Conservation (phyloP, 2,113 vertebrate species). For the Salvator merianae region DNA sequence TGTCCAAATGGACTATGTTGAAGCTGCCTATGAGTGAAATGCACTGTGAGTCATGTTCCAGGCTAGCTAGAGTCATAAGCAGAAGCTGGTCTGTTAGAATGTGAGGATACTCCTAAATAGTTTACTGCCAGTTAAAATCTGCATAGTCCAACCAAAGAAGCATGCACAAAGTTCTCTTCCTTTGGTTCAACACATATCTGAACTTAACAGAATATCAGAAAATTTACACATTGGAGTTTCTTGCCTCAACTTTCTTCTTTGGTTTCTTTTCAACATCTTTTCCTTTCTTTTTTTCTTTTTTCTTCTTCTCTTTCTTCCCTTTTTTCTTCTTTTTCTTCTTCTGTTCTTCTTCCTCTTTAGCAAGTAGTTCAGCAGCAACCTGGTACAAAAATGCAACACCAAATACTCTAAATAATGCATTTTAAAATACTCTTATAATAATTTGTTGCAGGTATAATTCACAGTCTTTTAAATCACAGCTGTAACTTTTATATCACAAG, state of each 20-base stretch:
- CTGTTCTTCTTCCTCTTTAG: slow-evolving; percentile 78
- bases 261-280: slow-evolving; percentile 42
- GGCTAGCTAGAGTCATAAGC: no score
- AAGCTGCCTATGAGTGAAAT: no score
- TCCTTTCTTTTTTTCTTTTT: slow-evolving; percentile 33
- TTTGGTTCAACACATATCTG: background rate
- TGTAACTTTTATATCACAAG: no score
- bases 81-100: background rate
- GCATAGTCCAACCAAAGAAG: background rate
- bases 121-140: background rate
- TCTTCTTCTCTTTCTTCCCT: slow-evolving; percentile 54
- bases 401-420: background rate
- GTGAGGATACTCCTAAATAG: background rate
- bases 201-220: background rate
- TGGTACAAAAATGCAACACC: slow-evolving; percentile 51
- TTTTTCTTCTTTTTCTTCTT: slow-evolving; percentile 65
- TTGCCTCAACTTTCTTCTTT: slow-evolving; percentile 53
- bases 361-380: slow-evolving; percentile 81
- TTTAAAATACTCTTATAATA: background rate
- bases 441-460: background rate
- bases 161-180: background rate
- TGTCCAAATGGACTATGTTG: no score
- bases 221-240: background rate
- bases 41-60: no score
- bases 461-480: background rate